Base-by-base conservation (phyloP, 1,140 invertebrate genomes). In the Drosophila truncata region DNA sequence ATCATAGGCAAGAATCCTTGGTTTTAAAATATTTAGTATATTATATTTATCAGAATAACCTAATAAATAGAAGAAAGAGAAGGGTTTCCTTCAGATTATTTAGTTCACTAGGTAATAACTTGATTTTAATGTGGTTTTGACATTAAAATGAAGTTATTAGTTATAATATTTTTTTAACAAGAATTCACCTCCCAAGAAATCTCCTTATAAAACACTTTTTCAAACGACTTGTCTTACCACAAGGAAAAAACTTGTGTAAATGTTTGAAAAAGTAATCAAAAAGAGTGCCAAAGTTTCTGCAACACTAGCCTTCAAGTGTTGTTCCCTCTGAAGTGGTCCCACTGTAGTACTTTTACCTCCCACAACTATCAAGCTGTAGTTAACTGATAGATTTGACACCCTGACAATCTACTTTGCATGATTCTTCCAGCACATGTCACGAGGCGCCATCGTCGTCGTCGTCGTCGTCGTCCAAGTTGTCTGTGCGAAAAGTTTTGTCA, bases 401-500 rank as follows among this genome's bases (percentile, higher is more conserved):
- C 67, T 25, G 66, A 71, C 66, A 72, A 72, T 72, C 69, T 72
- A 72, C 42, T 72, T 72, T 72, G 66, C 69, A 72, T 72, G 69
- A 72, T 72, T 72, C 52, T 59, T 59, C 65, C 69, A 59, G 66
- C 66, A 71, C 66, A 70, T 72, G 69, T 41, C 66, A 70, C 69
- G 13, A 20, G 62, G 33, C 52, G 33, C 39, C 39, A 20, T 42
- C 61, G 23, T 29, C 61, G 29, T 70, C 16, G 35, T 29, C 61
- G 29, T 70, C 16, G 35, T 37, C 59, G 29, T 41, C 62, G 23
- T 39, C 63, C 33, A 29, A 50, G 31, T 16, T 70, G 69, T 57
- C 67, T 60, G 27, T 60, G 69, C 44, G 27, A 72, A 71, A 72
- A 72, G 33, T 72, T 72, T 72, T 70, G 69, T 72, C 69, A 72